Evolutionary conservation across 2,797 vertebrate genomes (phyloP).

Genomic region (Phyllotis vaccarum): DNA sequence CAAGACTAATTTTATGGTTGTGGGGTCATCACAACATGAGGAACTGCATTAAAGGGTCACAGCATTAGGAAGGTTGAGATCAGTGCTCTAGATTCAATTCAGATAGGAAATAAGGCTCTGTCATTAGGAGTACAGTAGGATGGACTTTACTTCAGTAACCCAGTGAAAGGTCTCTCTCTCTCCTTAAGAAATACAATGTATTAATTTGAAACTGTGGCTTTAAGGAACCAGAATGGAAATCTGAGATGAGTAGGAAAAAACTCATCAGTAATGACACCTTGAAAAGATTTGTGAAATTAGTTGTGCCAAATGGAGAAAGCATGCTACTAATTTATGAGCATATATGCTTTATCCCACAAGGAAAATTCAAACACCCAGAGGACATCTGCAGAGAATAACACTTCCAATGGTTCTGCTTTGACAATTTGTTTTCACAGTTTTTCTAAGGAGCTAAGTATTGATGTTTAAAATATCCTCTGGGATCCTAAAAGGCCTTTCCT

Average conservation of each 20-base stretch:
- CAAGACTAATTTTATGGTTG: not conserved
- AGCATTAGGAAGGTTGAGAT: not conserved
- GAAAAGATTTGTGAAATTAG: constrained; percentile 53
- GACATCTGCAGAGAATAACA: constrained; percentile 40
- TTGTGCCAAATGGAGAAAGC: constrained; percentile 42
- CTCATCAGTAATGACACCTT: constrained; percentile 51
- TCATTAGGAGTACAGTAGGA: not conserved
- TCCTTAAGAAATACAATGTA: not conserved
- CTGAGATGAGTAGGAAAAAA: constrained; percentile 20
- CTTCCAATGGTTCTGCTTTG: constrained; percentile 12
- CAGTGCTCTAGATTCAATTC: not conserved
- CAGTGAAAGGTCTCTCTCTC: not conserved
- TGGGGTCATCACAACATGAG: not conserved
- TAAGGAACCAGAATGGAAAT: constrained; percentile 37
- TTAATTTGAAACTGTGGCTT: not conserved
- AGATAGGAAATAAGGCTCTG: not conserved
- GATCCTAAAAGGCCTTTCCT: not conserved
- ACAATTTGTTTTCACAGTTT: constrained; percentile 34
- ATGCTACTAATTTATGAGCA: constrained; percentile 15
- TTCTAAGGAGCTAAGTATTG: constrained; percentile 35
- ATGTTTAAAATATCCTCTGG: constrained; percentile 31
- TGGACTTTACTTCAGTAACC: constrained; percentile 2
- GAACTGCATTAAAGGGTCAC: not conserved
- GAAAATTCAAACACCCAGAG: constrained; percentile 44
- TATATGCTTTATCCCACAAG: constrained; percentile 43